phyloP scores from a whole-genome alignment of 2,888 invertebrate genomes.

The Meghimatium bilineatum region DNA sequence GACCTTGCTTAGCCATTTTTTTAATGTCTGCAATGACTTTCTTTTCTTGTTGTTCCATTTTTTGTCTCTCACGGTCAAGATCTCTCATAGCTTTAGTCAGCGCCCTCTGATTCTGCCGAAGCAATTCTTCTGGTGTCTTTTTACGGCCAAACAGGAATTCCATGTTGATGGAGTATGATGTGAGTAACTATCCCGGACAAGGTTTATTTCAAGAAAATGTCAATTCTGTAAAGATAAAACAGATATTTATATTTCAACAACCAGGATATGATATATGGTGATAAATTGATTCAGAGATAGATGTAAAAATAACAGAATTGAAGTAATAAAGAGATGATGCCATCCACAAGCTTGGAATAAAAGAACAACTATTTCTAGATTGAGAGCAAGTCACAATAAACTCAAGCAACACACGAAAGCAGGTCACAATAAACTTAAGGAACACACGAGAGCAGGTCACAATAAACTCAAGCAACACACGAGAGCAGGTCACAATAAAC shows the following conservation, averaged over 20 bases:
- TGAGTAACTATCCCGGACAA: not conserved
- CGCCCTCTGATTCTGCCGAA: conserved; percentile 97
- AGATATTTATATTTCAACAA: not conserved
- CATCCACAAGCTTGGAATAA: too few species aligned
- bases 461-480: too few species aligned
- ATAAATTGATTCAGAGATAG: too few species aligned
- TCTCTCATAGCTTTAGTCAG: conserved; percentile 98
- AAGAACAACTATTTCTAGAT: too few species aligned
- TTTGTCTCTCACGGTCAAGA: conserved; percentile 90
- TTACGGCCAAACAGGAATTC: conserved; percentile 91
- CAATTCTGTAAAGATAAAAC: not conserved
- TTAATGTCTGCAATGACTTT: conserved; percentile 98
- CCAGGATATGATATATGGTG: too few species aligned
- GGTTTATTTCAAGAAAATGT: not conserved
- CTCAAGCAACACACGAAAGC: too few species aligned
- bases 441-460: too few species aligned
- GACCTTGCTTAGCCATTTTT: conserved; percentile 98
- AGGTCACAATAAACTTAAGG: too few species aligned
- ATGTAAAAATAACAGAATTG: too few species aligned
- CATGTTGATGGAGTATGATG: conserved; percentile 64
- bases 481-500: too few species aligned
- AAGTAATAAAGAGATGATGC: too few species aligned
- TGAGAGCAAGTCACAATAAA: too few species aligned
- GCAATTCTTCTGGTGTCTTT: conserved; percentile 97
- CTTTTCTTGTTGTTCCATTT: conserved; percentile 99